A percentile compares a stretch with the other conserved stretches of the same genome.
phyloP scores from a whole-genome alignment of 2,888 invertebrate genomes.

The Cheilosia variabilis region DNA sequence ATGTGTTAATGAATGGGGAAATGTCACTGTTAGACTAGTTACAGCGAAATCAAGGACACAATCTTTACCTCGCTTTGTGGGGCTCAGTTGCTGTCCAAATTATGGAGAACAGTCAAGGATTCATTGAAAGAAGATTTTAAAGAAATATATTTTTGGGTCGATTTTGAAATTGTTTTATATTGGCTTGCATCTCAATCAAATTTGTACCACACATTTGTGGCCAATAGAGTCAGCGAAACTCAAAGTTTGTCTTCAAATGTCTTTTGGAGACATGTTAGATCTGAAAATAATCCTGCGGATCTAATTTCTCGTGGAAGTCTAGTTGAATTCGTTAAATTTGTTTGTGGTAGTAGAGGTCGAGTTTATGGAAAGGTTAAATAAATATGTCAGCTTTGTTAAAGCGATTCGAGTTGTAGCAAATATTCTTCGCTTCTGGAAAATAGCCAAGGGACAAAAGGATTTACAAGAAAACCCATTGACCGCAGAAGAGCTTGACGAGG shows the following conservation, averaged over 20 bases:
- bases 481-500: no score
- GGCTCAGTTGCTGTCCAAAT: no score
- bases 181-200: background rate
- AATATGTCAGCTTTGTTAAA: background rate
- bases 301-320: background rate
- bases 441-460: no score
- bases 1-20: background rate
- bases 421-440: no score
- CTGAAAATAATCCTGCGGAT: background rate
- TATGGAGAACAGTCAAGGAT: no score
- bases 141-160: background rate
- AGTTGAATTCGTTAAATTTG: background rate
- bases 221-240: background rate
- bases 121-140: background rate
- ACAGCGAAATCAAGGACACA: background rate
- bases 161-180: slow-evolving; percentile 10
- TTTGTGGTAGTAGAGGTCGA: background rate
- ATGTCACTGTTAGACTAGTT: background rate
- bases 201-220: background rate
- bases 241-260: background rate
- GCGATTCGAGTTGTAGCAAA: no score
- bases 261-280: background rate
- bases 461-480: no score
- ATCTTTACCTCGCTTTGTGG: background rate
- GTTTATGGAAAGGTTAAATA: background rate